Percentiles rank a stretch among this genome's conserved stretches.
Conservation (phyloP, 2,113 vertebrate species). For the Vidua macroura region DNA sequence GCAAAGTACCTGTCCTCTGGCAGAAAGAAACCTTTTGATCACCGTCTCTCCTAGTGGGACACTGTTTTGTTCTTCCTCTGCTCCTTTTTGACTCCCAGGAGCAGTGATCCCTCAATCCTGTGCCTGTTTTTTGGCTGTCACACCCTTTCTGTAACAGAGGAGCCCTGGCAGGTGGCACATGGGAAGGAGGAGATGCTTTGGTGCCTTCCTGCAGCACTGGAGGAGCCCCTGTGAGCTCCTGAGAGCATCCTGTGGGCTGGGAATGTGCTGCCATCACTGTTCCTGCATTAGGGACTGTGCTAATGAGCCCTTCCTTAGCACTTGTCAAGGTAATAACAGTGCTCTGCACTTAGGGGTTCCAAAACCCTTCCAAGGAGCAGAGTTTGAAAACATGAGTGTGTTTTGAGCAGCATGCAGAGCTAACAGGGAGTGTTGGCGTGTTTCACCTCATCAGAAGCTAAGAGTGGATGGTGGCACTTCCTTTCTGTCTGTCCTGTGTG, state of each 20-base stretch:
- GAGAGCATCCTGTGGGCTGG: background rate
- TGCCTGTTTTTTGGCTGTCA: background rate
- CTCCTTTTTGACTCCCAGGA: background rate
- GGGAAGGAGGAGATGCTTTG: background rate
- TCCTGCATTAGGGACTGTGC: background rate
- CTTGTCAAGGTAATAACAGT: background rate
- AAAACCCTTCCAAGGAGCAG: background rate
- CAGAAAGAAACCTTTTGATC: background rate
- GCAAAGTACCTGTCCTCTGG: background rate
- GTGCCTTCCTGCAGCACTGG: background rate
- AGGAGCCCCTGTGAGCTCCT: background rate
- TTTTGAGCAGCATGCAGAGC: background rate
- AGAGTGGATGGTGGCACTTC: accelerated
- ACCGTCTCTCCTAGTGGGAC: background rate
- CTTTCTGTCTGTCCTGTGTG: background rate
- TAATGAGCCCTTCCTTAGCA: background rate
- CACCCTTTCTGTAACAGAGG: background rate
- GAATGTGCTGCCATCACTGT: background rate
- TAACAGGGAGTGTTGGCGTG: background rate
- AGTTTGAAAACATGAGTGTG: background rate
- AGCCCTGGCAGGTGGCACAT: background rate
- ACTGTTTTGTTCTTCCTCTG: background rate
- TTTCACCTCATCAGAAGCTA: background rate
- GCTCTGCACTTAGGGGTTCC: background rate
- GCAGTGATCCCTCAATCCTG: background rate